phyloP scores from a whole-genome alignment of 1,140 invertebrate genomes.

The Penaeus indicus region DNA sequence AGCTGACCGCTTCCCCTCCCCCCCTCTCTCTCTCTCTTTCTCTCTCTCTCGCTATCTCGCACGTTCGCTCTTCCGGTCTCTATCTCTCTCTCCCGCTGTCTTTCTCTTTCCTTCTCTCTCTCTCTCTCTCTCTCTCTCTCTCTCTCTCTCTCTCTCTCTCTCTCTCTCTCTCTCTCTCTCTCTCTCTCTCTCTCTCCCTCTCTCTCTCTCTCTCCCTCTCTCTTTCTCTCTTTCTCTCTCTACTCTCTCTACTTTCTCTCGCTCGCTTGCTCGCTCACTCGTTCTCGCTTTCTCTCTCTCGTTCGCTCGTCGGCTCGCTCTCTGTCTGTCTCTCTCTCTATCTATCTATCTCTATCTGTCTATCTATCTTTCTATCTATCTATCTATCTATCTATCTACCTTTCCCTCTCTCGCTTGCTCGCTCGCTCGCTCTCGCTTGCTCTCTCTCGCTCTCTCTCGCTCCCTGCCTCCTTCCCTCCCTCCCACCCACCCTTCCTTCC shows the following conservation, averaged over 20 bases:
- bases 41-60: too few relatives aligned
- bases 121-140: background rate
- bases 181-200: slow-evolving; percentile 24
- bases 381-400: background rate
- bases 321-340: background rate
- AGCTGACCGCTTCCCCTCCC: background rate
- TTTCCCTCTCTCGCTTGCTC: background rate
- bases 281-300: too few relatives aligned
- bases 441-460: too few relatives aligned
- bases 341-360: slow-evolving; percentile 3
- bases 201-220: slow-evolving; percentile 18
- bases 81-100: background rate
- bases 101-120: background rate
- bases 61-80: too few relatives aligned
- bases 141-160: slow-evolving; percentile 3
- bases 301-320: background rate
- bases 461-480: too few relatives aligned
- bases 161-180: slow-evolving; percentile 7
- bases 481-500: too few relatives aligned
- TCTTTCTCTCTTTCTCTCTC: background rate
- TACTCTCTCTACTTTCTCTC: too few relatives aligned
- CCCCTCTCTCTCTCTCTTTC: too few relatives aligned
- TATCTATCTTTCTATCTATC: slow-evolving; percentile 23
- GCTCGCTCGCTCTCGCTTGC: too few relatives aligned
- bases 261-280: too few relatives aligned